Evolutionary conservation across 1,140 invertebrate genomes (phyloP).

Genomic region (Trissolcus basalis): DNA sequence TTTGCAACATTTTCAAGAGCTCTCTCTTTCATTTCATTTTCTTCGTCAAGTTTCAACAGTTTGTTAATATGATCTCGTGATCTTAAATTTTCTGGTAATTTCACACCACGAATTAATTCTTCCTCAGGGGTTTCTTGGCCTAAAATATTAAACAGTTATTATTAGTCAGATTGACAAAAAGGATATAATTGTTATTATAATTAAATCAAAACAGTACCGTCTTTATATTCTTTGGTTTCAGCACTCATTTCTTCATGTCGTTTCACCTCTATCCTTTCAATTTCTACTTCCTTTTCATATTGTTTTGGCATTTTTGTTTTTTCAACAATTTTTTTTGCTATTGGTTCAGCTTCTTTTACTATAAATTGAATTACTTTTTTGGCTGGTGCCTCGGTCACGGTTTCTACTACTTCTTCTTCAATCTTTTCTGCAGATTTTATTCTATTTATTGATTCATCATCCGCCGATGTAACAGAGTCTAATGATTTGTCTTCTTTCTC

Average conservation of each 20-base stretch:
- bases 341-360: neutral
- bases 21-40: conserved; percentile 83
- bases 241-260: conserved; percentile 12
- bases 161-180: neutral
- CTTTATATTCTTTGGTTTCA: conserved; percentile 65
- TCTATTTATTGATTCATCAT: too few species aligned
- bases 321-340: conserved; percentile 16
- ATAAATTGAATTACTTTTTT: too few species aligned
- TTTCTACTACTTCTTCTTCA: conserved; percentile 17
- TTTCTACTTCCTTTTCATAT: conserved; percentile 19
- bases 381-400: neutral
- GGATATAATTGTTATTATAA: neutral
- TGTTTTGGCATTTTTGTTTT: conserved; percentile 12
- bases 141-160: neutral
- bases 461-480: too few species aligned
- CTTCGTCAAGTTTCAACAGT: conserved; percentile 86
- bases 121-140: conserved; percentile 72
- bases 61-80: conserved; percentile 88
- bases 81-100: conserved; percentile 85
- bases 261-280: conserved; percentile 18
- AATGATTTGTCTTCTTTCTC: conserved; percentile 42
- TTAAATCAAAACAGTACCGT: conserved; percentile 55
- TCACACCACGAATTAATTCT: conserved; percentile 80
- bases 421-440: conserved; percentile 23
- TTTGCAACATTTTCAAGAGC: conserved; percentile 85